A percentile compares a stretch with the other conserved stretches of the same genome.
These are phyloP conservation scores for Acrobasis consociella DNA, from an alignment of 2,888 invertebrate genomes.

Conservation along the genomic window DNA sequence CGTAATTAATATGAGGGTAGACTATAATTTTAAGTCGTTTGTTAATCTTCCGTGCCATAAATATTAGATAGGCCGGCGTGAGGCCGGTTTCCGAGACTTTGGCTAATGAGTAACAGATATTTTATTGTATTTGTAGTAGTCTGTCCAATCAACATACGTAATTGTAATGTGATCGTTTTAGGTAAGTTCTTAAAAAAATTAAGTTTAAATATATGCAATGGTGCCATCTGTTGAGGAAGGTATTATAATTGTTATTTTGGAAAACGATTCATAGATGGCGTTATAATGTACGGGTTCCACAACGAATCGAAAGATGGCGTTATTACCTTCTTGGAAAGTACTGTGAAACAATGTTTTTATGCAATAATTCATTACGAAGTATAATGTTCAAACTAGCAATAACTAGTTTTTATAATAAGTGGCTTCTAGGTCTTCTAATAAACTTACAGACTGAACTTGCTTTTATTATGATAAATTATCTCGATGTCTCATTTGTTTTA, in stretches of 20 bases:
- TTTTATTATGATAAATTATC: conserved; percentile 25
- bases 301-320: conserved; percentile 18
- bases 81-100: neutral
- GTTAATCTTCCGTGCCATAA: conserved; percentile 23
- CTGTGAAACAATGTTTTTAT: neutral
- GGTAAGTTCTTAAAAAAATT: conserved; percentile 7
- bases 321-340: neutral
- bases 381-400: conserved; percentile 53
- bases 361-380: conserved; percentile 23
- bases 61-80: neutral
- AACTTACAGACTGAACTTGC: conserved; percentile 48
- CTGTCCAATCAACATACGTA: conserved; percentile 50
- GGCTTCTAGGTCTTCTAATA: conserved; percentile 43
- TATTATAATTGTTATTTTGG: neutral
- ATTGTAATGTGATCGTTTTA: conserved; percentile 45
- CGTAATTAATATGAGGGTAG: conserved; percentile 23
- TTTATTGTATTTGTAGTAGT: conserved; percentile 30
- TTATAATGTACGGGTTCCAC: neutral
- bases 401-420: conserved; percentile 41
- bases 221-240: conserved; percentile 5
- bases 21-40: conserved; percentile 9
- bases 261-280: conserved; percentile 4
- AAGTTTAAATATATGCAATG: neutral
- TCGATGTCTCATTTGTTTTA: neutral
- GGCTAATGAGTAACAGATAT: neutral